phyloP scores from a whole-genome alignment of 2,888 invertebrate species.

The Drosophila paranaensis region DNA sequence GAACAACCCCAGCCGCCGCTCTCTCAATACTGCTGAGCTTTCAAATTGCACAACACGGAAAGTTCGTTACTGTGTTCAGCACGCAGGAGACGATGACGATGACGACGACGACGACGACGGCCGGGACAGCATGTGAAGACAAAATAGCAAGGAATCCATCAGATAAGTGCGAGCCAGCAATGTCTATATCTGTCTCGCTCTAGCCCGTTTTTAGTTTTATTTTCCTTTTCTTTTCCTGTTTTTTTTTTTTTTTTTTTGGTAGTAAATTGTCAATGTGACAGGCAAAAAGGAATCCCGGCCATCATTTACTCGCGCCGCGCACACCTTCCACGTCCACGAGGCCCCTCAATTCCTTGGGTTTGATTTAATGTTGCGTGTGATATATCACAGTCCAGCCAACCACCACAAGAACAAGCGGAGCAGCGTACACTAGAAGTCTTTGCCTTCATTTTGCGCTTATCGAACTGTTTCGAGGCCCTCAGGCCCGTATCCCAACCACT shows the following conservation, averaged over 20 bases:
- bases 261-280: constrained; percentile 83
- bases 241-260: constrained; percentile 52
- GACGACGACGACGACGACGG: constrained; percentile 6
- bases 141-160: constrained; percentile 75
- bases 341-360: constrained; percentile 62
- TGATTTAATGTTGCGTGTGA: constrained; percentile 83
- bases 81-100: constrained; percentile 17
- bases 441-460: constrained; percentile 75
- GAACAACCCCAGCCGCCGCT: not conserved
- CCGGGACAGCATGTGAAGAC: constrained; percentile 61
- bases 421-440: constrained; percentile 38
- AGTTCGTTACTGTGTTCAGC: constrained; percentile 66
- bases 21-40: constrained; percentile 73
- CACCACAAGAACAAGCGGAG: constrained; percentile 17
- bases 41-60: constrained; percentile 69
- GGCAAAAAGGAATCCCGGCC: constrained; percentile 55
- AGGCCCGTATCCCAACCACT: constrained; percentile 56
- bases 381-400: constrained; percentile 71
- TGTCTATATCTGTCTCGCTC: constrained; percentile 27
- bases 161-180: constrained; percentile 72
- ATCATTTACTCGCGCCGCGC: constrained; percentile 58
- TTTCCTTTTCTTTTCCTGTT: not conserved
- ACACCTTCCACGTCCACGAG: constrained; percentile 48
- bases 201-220: constrained; percentile 26
- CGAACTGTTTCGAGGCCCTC: constrained; percentile 45